Percentiles rank a stretch among this genome's conserved stretches.
These are phyloP conservation scores for Bubo scandiacus DNA, from an alignment of 2,113 vertebrate genomes.

Conservation along the genomic window DNA sequence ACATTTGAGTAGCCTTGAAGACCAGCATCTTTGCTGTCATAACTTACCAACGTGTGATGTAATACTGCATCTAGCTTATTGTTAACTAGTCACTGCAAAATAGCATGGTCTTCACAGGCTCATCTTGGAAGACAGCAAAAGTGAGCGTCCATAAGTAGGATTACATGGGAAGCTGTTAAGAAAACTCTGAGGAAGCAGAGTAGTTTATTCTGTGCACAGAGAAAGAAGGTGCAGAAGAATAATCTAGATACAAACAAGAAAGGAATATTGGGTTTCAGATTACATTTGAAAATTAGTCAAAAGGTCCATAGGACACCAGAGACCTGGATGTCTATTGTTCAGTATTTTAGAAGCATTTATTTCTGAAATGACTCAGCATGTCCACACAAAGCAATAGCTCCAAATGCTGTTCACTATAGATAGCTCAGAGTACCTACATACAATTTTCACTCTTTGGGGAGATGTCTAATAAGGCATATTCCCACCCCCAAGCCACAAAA, in stretches of 20 bases:
- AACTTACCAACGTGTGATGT: neutral
- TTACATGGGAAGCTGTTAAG: neutral
- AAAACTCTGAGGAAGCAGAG: neutral
- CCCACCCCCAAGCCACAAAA: constrained; percentile 35
- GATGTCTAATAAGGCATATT: constrained; percentile 37
- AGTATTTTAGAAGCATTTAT: neutral
- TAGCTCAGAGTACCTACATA: constrained; percentile 25
- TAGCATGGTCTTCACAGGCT: neutral
- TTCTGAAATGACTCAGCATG: constrained; percentile 62
- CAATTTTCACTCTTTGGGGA: constrained; percentile 27
- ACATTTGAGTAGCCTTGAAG: neutral
- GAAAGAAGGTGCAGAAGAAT: neutral
- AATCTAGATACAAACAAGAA: neutral
- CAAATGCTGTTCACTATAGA: constrained; percentile 13
- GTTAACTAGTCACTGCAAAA: neutral
- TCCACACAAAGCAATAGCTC: constrained; percentile 29
- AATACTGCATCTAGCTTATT: neutral
- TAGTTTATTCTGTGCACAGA: neutral
- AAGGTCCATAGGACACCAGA: neutral
- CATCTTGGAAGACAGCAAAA: neutral
- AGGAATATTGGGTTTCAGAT: neutral
- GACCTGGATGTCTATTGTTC: neutral
- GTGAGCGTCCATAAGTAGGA: neutral
- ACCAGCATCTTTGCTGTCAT: neutral
- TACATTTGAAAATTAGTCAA: neutral